phyloP scores from a whole-genome alignment of 2,113 vertebrate species.

The Acrocephalus arundinaceus region DNA sequence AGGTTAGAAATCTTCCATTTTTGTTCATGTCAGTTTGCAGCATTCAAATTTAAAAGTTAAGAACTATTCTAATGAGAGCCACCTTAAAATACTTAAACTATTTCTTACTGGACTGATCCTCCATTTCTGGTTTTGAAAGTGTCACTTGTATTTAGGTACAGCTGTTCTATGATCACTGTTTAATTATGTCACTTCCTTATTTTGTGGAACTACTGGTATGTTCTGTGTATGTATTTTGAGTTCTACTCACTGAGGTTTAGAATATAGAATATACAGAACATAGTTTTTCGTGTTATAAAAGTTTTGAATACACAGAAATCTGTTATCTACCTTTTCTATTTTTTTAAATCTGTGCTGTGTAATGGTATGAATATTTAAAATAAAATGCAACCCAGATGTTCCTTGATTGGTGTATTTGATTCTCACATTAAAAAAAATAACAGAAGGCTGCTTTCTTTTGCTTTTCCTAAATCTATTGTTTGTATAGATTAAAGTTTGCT shows the following conservation, averaged over 20 bases:
- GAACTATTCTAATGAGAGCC: background rate
- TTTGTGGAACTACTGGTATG: background rate
- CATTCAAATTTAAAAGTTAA: background rate
- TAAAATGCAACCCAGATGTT: background rate
- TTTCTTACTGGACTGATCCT: background rate
- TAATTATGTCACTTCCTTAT: background rate
- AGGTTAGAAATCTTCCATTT: background rate
- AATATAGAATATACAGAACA: background rate
- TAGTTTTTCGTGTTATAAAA: background rate
- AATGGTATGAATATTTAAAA: background rate
- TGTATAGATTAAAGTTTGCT: background rate
- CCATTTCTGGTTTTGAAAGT: background rate
- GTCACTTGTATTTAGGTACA: background rate
- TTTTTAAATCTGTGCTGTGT: constrained; percentile 13
- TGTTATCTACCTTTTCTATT: background rate
- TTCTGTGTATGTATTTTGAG: background rate
- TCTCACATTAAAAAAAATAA: background rate
- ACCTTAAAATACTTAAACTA: background rate
- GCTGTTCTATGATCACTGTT: background rate
- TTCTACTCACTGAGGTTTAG: background rate
- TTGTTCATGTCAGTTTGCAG: background rate
- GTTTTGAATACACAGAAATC: background rate
- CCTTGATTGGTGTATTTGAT: background rate
- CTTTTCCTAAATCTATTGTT: background rate
- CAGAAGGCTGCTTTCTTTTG: background rate